phyloP scores from a whole-genome alignment of 2,113 vertebrate genomes.

The Geothlypis trichas region DNA sequence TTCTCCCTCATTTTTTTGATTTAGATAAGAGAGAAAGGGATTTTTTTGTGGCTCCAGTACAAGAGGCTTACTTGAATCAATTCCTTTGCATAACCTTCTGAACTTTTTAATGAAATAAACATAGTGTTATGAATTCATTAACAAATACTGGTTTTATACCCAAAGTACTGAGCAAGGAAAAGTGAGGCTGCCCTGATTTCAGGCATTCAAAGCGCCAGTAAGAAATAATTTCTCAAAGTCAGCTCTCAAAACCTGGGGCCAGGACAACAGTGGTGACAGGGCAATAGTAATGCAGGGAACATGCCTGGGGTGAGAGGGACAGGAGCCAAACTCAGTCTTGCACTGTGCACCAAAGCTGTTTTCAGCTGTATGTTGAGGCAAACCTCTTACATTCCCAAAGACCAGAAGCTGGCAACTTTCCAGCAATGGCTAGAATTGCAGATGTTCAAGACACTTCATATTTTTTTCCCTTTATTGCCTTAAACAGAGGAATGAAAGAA shows the following conservation, averaged over 20 bases:
- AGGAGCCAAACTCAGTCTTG: neutral
- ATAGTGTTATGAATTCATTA: neutral
- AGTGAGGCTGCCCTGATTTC: neutral
- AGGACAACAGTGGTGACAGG: neutral
- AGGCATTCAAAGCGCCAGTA: neutral
- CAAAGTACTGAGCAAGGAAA: neutral
- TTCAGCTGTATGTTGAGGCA: neutral
- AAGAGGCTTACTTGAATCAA: neutral
- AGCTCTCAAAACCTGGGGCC: neutral
- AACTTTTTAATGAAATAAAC: neutral
- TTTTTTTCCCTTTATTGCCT: slow-evolving; percentile 1
- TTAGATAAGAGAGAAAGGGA: neutral
- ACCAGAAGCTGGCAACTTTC: neutral
- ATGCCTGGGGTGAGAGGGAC: neutral
- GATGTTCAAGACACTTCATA: neutral
- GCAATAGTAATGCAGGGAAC: neutral
- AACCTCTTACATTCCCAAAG: neutral
- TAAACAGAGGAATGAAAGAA: neutral
- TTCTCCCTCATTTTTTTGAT: neutral
- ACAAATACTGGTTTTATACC: neutral
- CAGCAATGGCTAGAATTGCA: neutral
- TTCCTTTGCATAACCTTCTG: neutral
- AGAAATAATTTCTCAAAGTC: neutral
- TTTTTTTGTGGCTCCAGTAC: neutral
- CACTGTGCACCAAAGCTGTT: neutral